phyloP scores from a whole-genome alignment of 2,113 vertebrate genomes.

The Callithrix jacchus region DNA sequence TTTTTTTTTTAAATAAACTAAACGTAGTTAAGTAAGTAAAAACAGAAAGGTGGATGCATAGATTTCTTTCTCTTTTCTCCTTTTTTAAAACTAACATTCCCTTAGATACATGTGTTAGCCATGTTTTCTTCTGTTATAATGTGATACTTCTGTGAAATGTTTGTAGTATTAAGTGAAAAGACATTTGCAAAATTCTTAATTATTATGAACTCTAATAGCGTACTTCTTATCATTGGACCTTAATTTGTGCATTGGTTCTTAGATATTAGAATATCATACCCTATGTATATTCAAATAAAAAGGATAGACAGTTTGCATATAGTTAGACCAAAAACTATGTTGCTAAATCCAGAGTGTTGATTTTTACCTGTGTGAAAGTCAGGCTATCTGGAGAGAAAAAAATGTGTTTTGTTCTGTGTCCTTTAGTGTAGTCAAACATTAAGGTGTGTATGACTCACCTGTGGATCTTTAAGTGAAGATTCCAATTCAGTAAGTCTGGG shows the following conservation, averaged over 20 bases:
- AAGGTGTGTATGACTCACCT: neutral
- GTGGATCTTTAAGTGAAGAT: neutral
- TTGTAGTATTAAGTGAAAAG: neutral
- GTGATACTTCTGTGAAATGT: neutral
- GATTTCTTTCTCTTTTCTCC: neutral
- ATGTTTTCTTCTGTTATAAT: neutral
- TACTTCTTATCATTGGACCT: neutral
- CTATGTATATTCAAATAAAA: neutral
- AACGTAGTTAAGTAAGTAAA: neutral
- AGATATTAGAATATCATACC: neutral
- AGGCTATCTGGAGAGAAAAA: neutral
- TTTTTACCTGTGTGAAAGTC: neutral
- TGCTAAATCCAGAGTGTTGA: neutral
- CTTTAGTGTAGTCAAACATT: conserved; percentile 25
- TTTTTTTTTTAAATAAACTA: neutral
- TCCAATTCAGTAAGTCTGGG: neutral
- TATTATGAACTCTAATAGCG: neutral
- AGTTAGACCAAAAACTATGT: neutral
- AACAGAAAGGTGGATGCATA: neutral
- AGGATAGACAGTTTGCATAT: neutral
- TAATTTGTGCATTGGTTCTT: neutral
- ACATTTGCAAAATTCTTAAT: neutral
- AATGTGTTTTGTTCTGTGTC: neutral
- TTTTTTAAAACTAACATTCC: neutral
- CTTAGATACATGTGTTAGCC: neutral